Evolutionary conservation across 2,888 invertebrate genomes (phyloP), one percentile per base, ranked within the genome.

Genomic region (Linnaemya tessellans): DNA sequence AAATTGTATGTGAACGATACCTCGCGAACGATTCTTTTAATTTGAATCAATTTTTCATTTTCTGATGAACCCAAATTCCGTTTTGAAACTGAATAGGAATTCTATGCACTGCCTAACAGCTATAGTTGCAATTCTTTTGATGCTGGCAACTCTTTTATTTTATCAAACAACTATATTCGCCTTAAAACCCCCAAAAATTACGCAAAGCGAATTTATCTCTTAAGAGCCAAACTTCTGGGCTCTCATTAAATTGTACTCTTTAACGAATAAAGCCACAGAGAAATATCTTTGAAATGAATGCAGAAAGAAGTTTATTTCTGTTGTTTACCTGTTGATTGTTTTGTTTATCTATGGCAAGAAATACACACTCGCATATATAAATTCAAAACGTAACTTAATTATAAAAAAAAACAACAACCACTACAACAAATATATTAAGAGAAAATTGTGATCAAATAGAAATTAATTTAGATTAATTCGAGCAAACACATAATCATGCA

Each of bases 261-360:
- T 13, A 35, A 15, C 18, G 73, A 43, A 75, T 20, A 30, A 60
- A n/a, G n/a, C n/a, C 2, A 4, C 11, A 22, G 58, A 64, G 51
- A 71, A 70, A 75, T 49, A 85, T 74, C 51, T 70, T 7, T 46
- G 64, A 64, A 49, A 13, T 4, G 77, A 84, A 56, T 79, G 58
- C 56, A 74, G 74, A 74, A 64, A 43, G 70, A 46, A 51, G 54
- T 58, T 70, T 67, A 51, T 62, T 30, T 60, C 62, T 67, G 18
- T 67, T 74, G 49, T 70, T 74, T 82, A 82, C 85, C 82, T 85
- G 82, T 82, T 70, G 82, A 82, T 79, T 81, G 60, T 71, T 70
- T 65, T 79, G 54, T 68, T 58, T 68, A 64, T 56, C 30, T 43
- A 13, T n/a, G 25, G 38, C 65, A 62, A 54, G 62, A 20, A 51